phyloP scores from a whole-genome alignment of 2,888 invertebrate genomes.

The Hipparchia semele region DNA sequence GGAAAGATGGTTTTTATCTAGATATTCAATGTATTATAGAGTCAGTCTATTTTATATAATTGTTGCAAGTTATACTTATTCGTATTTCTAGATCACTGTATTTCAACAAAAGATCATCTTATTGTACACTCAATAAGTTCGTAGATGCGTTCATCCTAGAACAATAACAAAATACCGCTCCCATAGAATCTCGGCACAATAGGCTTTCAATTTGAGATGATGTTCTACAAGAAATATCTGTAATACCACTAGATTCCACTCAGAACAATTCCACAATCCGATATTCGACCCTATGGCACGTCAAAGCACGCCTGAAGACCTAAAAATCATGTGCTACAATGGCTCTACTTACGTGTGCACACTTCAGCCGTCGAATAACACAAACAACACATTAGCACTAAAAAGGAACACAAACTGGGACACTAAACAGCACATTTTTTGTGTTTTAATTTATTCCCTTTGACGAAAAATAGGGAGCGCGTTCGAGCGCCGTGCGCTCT shows the following conservation, averaged over 20 bases:
- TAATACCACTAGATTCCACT: constrained; percentile 7
- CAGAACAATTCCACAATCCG: neutral
- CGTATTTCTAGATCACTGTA: neutral
- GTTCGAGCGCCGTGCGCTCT: constrained; percentile 53
- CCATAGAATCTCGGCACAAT: constrained; percentile 11
- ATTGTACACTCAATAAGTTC: neutral
- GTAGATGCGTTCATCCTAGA: neutral
- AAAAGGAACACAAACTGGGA: constrained; percentile 47
- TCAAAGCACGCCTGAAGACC: constrained; percentile 9
- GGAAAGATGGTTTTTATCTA: no score
- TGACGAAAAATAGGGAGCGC: constrained; percentile 51
- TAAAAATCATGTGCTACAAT: neutral
- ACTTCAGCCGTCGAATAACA: constrained; percentile 24
- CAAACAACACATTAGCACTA: constrained; percentile 48
- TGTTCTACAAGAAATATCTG: constrained; percentile 15
- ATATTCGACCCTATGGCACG: constrained; percentile 9
- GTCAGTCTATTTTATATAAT: neutral
- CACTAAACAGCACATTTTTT: constrained; percentile 43
- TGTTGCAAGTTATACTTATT: neutral
- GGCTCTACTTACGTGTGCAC: constrained; percentile 37
- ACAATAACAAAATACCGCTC: constrained; percentile 17
- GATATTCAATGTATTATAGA: no score
- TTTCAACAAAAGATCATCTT: neutral
- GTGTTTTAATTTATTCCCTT: constrained; percentile 48
- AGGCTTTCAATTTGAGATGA: constrained; percentile 19